Conservation (phyloP, 2,113 vertebrate species). For the Charina bottae region DNA sequence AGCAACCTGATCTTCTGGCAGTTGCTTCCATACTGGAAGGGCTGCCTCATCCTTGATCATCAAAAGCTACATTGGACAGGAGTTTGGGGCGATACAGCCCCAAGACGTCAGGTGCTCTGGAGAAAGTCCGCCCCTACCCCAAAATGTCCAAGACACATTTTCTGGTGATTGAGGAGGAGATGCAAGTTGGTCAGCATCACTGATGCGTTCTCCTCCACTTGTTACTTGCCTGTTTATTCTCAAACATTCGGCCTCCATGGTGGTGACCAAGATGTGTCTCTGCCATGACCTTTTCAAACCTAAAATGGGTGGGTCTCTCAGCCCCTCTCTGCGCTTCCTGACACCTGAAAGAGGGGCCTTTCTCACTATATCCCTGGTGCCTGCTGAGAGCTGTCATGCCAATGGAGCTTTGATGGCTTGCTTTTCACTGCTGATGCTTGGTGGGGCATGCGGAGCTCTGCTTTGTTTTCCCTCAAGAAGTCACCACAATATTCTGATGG, state of each 20-base stretch:
- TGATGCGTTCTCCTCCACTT: not conserved
- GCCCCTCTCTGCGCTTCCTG: not conserved
- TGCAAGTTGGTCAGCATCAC: not conserved
- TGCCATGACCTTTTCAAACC: accelerated
- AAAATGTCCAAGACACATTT: not conserved
- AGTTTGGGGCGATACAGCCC: no score
- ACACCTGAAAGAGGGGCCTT: accelerated
- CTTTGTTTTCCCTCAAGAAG: not conserved
- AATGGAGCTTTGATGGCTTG: not conserved
- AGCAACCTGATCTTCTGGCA: no score
- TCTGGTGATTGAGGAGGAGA: not conserved
- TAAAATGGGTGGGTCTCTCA: accelerated
- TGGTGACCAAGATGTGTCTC: not conserved
- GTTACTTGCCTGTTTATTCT: not conserved
- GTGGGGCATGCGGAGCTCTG: accelerated
- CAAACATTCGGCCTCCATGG: accelerated
- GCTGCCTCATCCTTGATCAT: no score
- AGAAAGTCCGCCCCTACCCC: not conserved
- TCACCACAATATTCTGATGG: accelerated
- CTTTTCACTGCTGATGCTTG: not conserved
- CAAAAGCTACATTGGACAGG: no score
- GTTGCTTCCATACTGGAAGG: no score
- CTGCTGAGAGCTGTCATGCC: constrained; percentile 22
- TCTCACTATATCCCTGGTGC: not conserved
- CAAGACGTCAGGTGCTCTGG: not conserved